Evolutionary conservation across 2,113 vertebrate genomes (phyloP), one percentile per base, ranked within the genome.

Genomic region (Malurus alboscapulatus): DNA sequence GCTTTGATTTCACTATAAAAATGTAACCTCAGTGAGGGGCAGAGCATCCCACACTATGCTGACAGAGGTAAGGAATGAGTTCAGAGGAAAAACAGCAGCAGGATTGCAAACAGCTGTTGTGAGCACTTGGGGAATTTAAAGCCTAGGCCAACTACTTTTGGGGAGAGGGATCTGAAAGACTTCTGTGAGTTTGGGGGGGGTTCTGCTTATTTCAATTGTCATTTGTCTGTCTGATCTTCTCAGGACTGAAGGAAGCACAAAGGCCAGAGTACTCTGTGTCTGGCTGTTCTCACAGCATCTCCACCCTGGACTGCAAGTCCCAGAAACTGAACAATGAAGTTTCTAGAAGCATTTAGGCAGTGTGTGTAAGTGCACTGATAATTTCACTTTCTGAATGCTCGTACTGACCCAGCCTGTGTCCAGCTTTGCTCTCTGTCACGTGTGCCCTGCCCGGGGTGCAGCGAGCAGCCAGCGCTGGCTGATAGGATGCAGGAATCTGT

Each of bases 401-500:
- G 3, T 7, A 36, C 11, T 42, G 63, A 51, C 66, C 82, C 69
- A n/a, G 74, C 34, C 50, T 0, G 36, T 61, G 67, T 47, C 50
- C 80, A 88, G 90, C 89, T 73, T 29, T 76, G 81, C 84, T 89
- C 59, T 32, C 78, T 0, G 4, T 38, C 45, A 55, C 7, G 17
- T 3, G 2, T 0, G 2, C 40, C 57, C 73, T 91, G 30, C 81
- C 77, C 81, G 26, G 29, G 76, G 58, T 30, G 73, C 92, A 92
- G 91, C 53, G 25, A 88, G 86, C 86, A 88, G 90, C n/a, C 4
- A 0, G 84, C 1, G 11, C 34, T 79, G 89, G 50, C 71, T 93
- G 94, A 92, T 47, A 80, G 89, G 81, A 80, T 90, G 91, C 87
- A 94, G 89, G 84, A 42, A 63, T 73, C 92, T 79, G 71, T 87